Conservation (phyloP, 1,140 invertebrate genomes). For the Penaeus indicus region DNA sequence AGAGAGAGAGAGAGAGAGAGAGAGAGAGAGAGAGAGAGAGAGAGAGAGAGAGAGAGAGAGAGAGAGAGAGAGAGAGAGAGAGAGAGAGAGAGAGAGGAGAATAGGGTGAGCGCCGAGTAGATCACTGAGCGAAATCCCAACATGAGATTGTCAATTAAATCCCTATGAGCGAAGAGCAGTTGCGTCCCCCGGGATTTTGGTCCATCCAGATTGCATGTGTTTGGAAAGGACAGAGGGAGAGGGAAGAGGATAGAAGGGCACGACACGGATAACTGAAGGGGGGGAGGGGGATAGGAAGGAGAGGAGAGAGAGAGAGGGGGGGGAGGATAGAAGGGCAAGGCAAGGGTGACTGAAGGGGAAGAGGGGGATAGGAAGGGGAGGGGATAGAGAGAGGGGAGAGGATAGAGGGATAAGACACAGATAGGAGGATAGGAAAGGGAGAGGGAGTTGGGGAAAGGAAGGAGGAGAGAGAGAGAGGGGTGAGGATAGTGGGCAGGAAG, state of each 20-base stretch:
- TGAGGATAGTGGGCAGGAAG: neutral
- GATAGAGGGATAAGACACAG: neutral
- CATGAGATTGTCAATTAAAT: slow-evolving; percentile 54
- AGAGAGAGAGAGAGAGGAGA: too few relatives aligned
- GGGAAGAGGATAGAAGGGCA: too few relatives aligned
- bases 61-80: neutral
- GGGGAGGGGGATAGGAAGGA: too few relatives aligned
- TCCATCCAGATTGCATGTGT: slow-evolving; percentile 52
- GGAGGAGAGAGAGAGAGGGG: neutral
- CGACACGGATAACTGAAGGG: too few relatives aligned
- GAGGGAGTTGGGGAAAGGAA: neutral
- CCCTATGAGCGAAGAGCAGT: slow-evolving; percentile 46
- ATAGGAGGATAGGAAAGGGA: neutral
- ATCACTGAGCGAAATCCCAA: slow-evolving; percentile 38
- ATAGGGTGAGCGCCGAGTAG: neutral
- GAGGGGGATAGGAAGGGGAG: neutral
- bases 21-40: neutral
- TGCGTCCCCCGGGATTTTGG: slow-evolving; percentile 27
- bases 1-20: neutral
- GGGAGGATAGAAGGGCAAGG: too few relatives aligned
- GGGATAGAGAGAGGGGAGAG: neutral
- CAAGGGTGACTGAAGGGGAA: neutral
- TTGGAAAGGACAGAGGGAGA: slow-evolving; percentile 5
- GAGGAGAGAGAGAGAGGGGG: too few relatives aligned
- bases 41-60: neutral